These are phyloP conservation scores for Xenopus tropicalis DNA, from an alignment of 2,113 vertebrate species.

Conservation along the genomic window DNA sequence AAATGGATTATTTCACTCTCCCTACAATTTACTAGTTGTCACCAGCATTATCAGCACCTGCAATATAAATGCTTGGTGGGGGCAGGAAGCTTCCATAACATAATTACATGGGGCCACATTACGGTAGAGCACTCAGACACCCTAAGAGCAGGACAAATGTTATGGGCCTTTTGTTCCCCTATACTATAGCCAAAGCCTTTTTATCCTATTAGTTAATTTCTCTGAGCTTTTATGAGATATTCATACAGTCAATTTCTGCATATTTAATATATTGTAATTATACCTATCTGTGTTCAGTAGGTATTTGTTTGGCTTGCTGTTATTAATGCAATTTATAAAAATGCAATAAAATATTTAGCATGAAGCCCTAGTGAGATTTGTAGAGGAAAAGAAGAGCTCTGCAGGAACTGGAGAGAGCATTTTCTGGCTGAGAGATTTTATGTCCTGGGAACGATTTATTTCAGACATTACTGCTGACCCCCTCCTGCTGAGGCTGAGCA, in stretches of 20 bases:
- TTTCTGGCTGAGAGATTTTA: conserved; percentile 39
- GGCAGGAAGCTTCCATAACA: no score
- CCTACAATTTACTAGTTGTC: no score
- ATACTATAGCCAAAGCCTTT: no score
- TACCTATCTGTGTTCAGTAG: not conserved
- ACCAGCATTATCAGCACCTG: no score
- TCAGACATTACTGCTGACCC: conserved; percentile 32
- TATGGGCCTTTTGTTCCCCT: no score
- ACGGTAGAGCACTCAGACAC: no score
- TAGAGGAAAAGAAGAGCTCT: conserved; percentile 14
- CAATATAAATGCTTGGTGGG: no score
- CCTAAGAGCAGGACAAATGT: no score
- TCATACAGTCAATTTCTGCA: not conserved
- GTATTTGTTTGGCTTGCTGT: not conserved
- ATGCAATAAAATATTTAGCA: conserved; percentile 10
- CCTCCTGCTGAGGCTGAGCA: conserved; percentile 34
- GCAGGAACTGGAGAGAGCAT: conserved; percentile 22
- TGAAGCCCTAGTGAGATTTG: not conserved
- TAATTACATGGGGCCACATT: no score
- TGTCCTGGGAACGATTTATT: conserved; percentile 31
- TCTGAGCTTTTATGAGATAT: no score
- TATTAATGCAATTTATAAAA: conserved; percentile 18
- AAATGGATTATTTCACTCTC: no score
- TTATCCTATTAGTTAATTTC: no score
- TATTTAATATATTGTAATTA: not conserved